phyloP scores from a whole-genome alignment of 2,797 vertebrate species.

The Champsocephalus esox region DNA sequence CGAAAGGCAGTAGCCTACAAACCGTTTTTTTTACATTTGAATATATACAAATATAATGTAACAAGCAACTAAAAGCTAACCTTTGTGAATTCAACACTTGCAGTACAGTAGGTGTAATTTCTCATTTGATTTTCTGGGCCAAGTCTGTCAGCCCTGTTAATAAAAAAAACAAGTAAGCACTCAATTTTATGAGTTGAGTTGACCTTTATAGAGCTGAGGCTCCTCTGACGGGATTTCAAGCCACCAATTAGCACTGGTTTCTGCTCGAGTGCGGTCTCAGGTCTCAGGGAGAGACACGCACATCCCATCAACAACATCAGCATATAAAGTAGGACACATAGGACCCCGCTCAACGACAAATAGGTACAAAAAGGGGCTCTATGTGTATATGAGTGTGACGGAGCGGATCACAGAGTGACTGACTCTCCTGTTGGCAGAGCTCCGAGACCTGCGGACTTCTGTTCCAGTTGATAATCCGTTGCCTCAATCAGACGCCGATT shows the following conservation, averaged over 20 bases:
- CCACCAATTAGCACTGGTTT: slow-evolving; percentile 78
- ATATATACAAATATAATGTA: not conserved
- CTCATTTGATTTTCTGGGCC: slow-evolving; percentile 67
- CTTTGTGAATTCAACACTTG: slow-evolving; percentile 22
- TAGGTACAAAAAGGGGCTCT: slow-evolving; percentile 34
- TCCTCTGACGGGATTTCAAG: slow-evolving; percentile 76
- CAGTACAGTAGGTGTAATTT: not conserved
- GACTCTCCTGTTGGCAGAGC: no score
- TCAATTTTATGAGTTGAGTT: slow-evolving; percentile 76
- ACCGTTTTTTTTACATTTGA: not conserved
- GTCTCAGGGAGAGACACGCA: slow-evolving; percentile 37
- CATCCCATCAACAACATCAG: slow-evolving; percentile 66
- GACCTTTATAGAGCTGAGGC: slow-evolving; percentile 78
- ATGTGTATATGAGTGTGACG: no score
- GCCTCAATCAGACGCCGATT: no score
- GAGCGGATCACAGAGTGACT: no score
- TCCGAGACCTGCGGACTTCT: no score
- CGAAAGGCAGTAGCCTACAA: not conserved
- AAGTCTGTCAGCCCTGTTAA: slow-evolving; percentile 65
- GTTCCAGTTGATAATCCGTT: no score
- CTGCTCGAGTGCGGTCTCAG: slow-evolving; percentile 56
- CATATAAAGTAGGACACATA: slow-evolving; percentile 32
- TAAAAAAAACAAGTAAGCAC: slow-evolving; percentile 67
- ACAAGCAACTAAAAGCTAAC: slow-evolving; percentile 40
- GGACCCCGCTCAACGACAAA: slow-evolving; percentile 40